Evolutionary conservation across 92 coral and sea anemone genomes (phyloP), one percentile per base, ranked within the genome.

Genomic region (Bergia puertoricense): DNA sequence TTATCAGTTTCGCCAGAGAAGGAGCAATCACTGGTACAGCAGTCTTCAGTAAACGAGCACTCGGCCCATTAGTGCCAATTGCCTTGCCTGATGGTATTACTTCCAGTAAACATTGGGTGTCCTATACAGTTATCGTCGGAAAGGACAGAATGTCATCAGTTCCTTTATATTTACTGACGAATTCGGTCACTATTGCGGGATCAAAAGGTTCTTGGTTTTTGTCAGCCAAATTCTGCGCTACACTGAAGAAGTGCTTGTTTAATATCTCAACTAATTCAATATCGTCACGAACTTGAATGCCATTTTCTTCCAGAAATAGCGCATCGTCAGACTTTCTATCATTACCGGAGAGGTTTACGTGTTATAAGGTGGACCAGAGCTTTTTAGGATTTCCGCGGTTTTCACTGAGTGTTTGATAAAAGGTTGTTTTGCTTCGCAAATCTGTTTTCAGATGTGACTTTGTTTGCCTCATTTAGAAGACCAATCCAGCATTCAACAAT

Each of bases 11-110:
- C 2, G 91, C 43, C 18, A 89, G 88, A 16, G 89, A 90, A 46
- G 85, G 89, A 44, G 92, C 89, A 36, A 85, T 85, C 56, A 62
- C 89, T 0, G 92, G 79, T 6, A 89, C 89, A 20, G 90, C 81
- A 45, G 81, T 81, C 81, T 88, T 88, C 39, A 81, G 50, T 45
- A 81, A 59, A 18, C 88, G 51, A 37, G 51, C 77, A 54, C 86
- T 88, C 62, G 51, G 45, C 48, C 82, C 81, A 41, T 88, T 86
- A 30, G 75, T 39, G 48, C 91, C 91, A 56, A 85, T 56, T 77
- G 77, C 90, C n/a, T 77, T 87, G 78, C 77, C 66, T 65, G 90
- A 79, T 22, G 85, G 85, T 66, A 14, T 77, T 22, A 88, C 88
- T 41, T 89, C 77, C n/a, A 82, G 71, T 10, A 82, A 72, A 16